These are phyloP conservation scores for Gnatocerus cornutus DNA, from an alignment of 2,888 invertebrate species.

Conservation along the genomic window DNA sequence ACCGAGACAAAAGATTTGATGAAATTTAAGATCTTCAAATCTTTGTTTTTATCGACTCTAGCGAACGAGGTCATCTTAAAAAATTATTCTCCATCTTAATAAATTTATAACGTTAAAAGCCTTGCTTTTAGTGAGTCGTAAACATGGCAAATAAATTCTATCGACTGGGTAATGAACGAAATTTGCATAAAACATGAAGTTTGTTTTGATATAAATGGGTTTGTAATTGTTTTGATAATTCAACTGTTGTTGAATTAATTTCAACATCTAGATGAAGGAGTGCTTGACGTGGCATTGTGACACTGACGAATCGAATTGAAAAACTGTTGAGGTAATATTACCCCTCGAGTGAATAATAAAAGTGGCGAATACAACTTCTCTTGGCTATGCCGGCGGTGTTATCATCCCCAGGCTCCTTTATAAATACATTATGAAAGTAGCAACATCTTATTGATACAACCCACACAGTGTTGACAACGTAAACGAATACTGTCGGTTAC, in stretches of 20 bases:
- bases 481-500: slow-evolving; percentile 29
- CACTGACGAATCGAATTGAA: background rate
- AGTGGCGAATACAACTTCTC: background rate
- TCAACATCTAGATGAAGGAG: background rate
- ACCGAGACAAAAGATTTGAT: slow-evolving; percentile 6
- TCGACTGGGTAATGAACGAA: slow-evolving; percentile 24
- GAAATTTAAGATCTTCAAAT: slow-evolving; percentile 4
- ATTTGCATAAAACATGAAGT: slow-evolving; percentile 30
- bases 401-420: slow-evolving; percentile 52
- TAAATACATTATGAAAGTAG: slow-evolving; percentile 57
- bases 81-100: slow-evolving; percentile 18
- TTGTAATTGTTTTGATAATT: slow-evolving; percentile 30
- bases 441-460: slow-evolving; percentile 42
- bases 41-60: slow-evolving; percentile 6
- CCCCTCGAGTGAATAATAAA: slow-evolving; percentile 11
- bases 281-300: background rate
- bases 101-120: slow-evolving; percentile 35
- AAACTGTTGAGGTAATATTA: background rate
- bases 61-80: background rate
- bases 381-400: slow-evolving; percentile 27
- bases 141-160: slow-evolving; percentile 37
- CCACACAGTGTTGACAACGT: slow-evolving; percentile 33
- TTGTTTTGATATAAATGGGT: slow-evolving; percentile 31
- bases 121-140: slow-evolving; percentile 24
- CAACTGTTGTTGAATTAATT: slow-evolving; percentile 13